Conservation (phyloP, 2,113 vertebrate genomes). For the Callospermophilus lateralis region DNA sequence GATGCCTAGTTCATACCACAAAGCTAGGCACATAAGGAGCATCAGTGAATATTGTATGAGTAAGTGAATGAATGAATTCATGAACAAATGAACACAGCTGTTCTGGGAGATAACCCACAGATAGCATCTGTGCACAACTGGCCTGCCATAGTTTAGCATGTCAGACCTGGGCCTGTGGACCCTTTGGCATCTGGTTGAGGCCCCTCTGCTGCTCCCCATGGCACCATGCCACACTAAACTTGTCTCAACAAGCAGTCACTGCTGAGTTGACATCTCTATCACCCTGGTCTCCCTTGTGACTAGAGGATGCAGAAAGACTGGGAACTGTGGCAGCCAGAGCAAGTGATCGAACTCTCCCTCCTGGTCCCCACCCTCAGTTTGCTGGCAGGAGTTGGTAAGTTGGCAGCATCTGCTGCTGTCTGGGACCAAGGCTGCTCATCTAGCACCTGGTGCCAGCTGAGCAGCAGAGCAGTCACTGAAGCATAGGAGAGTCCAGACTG, state of each 20-base stretch:
- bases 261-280: slow-evolving; percentile 76
- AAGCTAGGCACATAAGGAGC: neutral
- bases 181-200: slow-evolving; percentile 72
- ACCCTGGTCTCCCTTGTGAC: slow-evolving; percentile 31
- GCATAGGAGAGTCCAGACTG: slow-evolving; percentile 41
- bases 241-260: slow-evolving; percentile 75
- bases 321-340: slow-evolving; percentile 30
- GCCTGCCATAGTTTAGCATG: slow-evolving; percentile 20
- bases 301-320: slow-evolving; percentile 43
- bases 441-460: slow-evolving; percentile 43
- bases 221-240: slow-evolving; percentile 69
- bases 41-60: neutral
- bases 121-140: slow-evolving; percentile 66
- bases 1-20: neutral
- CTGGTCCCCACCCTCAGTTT: neutral
- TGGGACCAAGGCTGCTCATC: slow-evolving; percentile 44
- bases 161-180: slow-evolving; percentile 58
- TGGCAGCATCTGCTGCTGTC: slow-evolving; percentile 58
- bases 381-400: slow-evolving; percentile 48
- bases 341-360: neutral
- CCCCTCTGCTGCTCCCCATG: slow-evolving; percentile 66
- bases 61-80: neutral
- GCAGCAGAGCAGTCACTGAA: slow-evolving; percentile 45
- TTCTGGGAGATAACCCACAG: slow-evolving; percentile 52
- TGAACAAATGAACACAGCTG: slow-evolving; percentile 48